Percentiles rank a stretch among this genome's conserved stretches.
phyloP scores from a whole-genome alignment of 2,113 vertebrate species.

The Bos taurus region ARS-UCD2.0 NC_037331.1:66377501-66378000 shows the following conservation, averaged over 20 bases:
- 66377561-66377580: background rate
- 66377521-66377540: background rate
- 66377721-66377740: background rate
- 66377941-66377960: background rate
- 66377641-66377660: background rate
- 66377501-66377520: background rate
- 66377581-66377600: background rate
- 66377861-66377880: too few species aligned
- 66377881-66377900: background rate
- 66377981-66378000: background rate
- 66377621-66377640: background rate
- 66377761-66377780: too few species aligned
- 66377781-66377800: too few species aligned
- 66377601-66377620: background rate
- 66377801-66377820: too few species aligned
- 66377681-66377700: background rate
- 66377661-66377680: background rate
- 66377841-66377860: too few species aligned
- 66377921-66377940: background rate
- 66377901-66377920: background rate
- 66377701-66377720: background rate
- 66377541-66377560: background rate
- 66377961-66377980: background rate
- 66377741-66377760: too few species aligned
- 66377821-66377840: too few species aligned